Percentiles rank a stretch among this genome's conserved stretches.
Conservation (phyloP, 2,113 vertebrate species). For the Lepus timidus region DNA sequence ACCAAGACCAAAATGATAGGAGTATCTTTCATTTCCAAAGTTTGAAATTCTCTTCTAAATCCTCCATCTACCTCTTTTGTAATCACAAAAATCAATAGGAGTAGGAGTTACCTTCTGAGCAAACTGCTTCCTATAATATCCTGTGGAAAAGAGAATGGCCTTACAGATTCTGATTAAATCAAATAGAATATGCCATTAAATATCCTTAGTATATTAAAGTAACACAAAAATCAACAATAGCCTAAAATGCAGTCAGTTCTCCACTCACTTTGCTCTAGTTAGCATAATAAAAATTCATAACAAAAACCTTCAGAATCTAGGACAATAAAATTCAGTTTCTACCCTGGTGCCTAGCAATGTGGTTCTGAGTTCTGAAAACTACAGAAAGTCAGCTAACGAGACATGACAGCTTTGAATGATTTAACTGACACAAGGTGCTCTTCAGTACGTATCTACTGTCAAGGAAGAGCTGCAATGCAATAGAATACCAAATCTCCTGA, state of each 20-base stretch:
- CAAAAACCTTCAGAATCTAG: neutral
- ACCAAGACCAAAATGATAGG: neutral
- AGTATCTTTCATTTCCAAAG: neutral
- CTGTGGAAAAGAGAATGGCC: neutral
- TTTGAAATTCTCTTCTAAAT: neutral
- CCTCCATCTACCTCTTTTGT: neutral
- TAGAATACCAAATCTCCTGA: constrained; percentile 79
- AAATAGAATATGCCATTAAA: constrained; percentile 22
- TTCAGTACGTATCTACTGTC: constrained; percentile 74
- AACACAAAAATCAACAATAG: neutral
- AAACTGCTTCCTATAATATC: neutral
- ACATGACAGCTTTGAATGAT: constrained; percentile 85
- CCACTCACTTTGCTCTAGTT: constrained; percentile 1
- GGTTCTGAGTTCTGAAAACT: constrained; percentile 46
- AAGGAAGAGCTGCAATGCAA: constrained; percentile 83
- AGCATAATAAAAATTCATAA: neutral
- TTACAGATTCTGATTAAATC: neutral
- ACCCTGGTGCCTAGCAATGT: neutral
- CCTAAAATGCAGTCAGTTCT: neutral
- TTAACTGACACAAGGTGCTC: constrained; percentile 83
- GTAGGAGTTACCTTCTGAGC: constrained; percentile 9
- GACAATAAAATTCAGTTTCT: constrained; percentile 20
- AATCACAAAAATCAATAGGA: constrained; percentile 1
- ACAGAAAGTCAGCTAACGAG: constrained; percentile 83
- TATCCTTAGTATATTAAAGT: neutral